Conservation (phyloP, 2,888 invertebrate genomes). For the Aphelenchoides bicaudatus region DNA sequence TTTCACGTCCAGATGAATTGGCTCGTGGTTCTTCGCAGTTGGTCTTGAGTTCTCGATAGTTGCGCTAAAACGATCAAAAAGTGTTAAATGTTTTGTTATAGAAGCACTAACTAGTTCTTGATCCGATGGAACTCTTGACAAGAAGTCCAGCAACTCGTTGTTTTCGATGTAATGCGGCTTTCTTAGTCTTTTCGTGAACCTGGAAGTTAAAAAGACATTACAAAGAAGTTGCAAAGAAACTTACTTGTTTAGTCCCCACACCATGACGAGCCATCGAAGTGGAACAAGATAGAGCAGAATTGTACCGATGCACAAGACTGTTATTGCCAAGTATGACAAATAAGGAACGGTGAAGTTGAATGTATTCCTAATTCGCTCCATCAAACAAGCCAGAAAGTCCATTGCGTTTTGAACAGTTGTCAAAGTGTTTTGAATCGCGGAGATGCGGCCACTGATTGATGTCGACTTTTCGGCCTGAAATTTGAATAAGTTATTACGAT, state of each 20-base stretch:
- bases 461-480: constrained; percentile 31
- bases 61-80: constrained; percentile 4
- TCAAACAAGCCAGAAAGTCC: constrained; percentile 85
- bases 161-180: constrained; percentile 91
- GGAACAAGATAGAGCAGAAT: constrained; percentile 83
- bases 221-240: background rate
- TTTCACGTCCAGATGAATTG: too few species aligned
- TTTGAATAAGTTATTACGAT: background rate
- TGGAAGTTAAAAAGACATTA: constrained; percentile 65
- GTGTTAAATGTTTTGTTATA: background rate
- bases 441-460: constrained; percentile 83
- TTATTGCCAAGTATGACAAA: constrained; percentile 84
- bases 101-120: constrained; percentile 73
- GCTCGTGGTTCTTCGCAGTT: constrained; percentile 1
- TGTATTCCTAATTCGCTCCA: constrained; percentile 88
- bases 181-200: constrained; percentile 86
- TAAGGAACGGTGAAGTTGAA: constrained; percentile 96
- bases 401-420: constrained; percentile 92
- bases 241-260: too few species aligned
- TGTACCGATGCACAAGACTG: constrained; percentile 72
- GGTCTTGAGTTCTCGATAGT: background rate
- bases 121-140: constrained; percentile 90
- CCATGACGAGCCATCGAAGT: constrained; percentile 79
- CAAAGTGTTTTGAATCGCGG: constrained; percentile 93
- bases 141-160: constrained; percentile 88